Base-by-base conservation (phyloP, 1,140 invertebrate genomes). In the Uloborus diversus region DNA sequence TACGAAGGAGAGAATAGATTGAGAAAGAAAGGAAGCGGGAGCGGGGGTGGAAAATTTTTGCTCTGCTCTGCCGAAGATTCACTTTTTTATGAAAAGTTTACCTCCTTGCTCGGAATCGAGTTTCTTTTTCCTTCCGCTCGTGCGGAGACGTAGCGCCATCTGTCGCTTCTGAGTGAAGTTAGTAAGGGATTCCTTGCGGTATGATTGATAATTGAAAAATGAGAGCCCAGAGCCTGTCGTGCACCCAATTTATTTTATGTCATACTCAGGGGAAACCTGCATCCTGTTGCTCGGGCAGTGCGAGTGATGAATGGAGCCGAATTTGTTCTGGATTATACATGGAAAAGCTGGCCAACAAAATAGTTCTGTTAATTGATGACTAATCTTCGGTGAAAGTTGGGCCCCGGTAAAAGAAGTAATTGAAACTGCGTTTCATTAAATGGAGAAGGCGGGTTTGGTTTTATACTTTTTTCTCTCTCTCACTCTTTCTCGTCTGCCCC, bases 151-250 rank as follows among this genome's bases (percentile, higher is more conserved):
- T 42, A 42, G 37, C 37, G 37, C 37, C 37, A 42, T 42, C 37
- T 42, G 9, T 42, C 37, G 37, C 17, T n/a, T n/a, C n/a, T n/a
- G n/a, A n/a, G n/a, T n/a, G n/a, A n/a, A n/a, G 7, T 42, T 7
- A 56, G 53, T 7, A 7, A 13, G 7, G 9, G 7, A 11, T 62
- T 62, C 28, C 33, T 65, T 53, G 42, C 11, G 61, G 33, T 25
- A 79, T 79, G 76, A 79, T 79, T 79, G 76, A 79, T 79, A 79
- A 79, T 79, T 79, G 76, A 79, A 79, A 79, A 79, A 79, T 79
- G 76, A 79, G 76, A 79, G 53, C 76, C 64, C 64, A 42, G 76
- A 79, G 76, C 64, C 76, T 79, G 76, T 79, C 76, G 76, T 79
- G 76, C 76, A 79, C 64, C 76, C 65, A 79, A 79, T 79, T 79